Percentiles rank a stretch among this genome's conserved stretches.
phyloP scores from a whole-genome alignment of 2,797 vertebrate species.

The Lophotriccus pileatus region DNA sequence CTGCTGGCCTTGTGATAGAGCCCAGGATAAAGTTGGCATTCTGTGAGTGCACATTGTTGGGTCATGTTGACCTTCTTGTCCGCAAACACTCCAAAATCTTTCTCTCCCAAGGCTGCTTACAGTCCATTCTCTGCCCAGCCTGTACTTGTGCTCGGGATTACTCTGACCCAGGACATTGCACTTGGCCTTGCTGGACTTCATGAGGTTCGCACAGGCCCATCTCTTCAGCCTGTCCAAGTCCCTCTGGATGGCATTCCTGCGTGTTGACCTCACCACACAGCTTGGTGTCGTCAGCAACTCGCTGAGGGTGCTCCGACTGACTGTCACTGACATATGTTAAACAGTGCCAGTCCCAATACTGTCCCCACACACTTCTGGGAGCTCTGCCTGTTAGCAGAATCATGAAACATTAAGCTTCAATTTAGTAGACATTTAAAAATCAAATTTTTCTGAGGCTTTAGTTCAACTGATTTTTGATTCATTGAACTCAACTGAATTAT shows the following conservation, averaged over 20 bases:
- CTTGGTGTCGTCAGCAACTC: not conserved
- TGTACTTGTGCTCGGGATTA: not conserved
- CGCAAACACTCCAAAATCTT: accelerated
- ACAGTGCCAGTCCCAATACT: not conserved
- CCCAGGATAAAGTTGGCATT: not conserved
- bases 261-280: not conserved
- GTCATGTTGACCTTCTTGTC: not conserved
- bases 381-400: not conserved
- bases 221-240: not conserved
- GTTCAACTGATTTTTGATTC: not conserved
- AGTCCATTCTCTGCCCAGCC: not conserved
- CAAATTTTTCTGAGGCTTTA: not conserved
- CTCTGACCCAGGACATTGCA: not conserved
- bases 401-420: not conserved
- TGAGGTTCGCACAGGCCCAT: not conserved
- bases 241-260: not conserved
- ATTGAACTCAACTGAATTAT: not conserved
- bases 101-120: not conserved
- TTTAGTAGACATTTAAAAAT: not conserved
- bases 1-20: not conserved
- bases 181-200: not conserved
- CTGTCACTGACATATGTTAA: not conserved
- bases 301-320: not conserved
- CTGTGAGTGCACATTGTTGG: not conserved
- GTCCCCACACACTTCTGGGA: not conserved